Conservation (phyloP, 2,797 vertebrate species). For the Molossus molossus region DNA sequence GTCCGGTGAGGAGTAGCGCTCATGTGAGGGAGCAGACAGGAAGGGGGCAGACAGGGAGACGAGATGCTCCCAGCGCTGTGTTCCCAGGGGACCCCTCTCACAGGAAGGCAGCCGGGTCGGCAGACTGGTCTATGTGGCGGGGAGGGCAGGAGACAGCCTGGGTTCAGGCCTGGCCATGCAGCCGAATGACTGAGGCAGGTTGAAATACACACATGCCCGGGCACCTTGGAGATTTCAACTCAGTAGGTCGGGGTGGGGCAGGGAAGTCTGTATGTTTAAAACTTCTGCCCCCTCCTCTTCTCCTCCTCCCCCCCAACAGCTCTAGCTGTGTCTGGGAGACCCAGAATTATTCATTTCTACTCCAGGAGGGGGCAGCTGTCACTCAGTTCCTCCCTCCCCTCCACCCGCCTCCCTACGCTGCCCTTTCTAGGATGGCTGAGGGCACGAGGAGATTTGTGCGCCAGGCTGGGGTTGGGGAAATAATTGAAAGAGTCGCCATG, state of each 20-base stretch:
- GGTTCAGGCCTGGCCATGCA: neutral
- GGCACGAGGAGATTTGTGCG: neutral
- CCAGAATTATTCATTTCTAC: neutral
- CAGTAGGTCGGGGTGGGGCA: neutral
- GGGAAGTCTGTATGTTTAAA: neutral
- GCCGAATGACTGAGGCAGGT: neutral
- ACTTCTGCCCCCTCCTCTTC: fast-evolving
- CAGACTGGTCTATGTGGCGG: fast-evolving
- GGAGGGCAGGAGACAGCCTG: fast-evolving
- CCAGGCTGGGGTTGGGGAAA: neutral
- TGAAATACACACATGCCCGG: neutral
- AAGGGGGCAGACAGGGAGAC: neutral
- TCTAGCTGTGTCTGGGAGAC: neutral
- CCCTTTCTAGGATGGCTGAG: neutral
- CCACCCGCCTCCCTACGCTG: neutral
- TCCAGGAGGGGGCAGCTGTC: neutral
- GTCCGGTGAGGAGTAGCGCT: neutral
- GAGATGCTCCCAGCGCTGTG: fast-evolving
- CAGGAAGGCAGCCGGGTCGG: neutral
- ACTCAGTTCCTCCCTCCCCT: neutral
- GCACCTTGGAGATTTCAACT: neutral
- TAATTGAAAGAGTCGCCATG: neutral
- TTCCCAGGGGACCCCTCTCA: neutral
- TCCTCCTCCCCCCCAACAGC: neutral
- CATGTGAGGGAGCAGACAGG: neutral